Evolutionary conservation across 1,140 invertebrate species (phyloP), one percentile per base, ranked within the genome.

Genomic region (Drosophila rhopaloa): DNA sequence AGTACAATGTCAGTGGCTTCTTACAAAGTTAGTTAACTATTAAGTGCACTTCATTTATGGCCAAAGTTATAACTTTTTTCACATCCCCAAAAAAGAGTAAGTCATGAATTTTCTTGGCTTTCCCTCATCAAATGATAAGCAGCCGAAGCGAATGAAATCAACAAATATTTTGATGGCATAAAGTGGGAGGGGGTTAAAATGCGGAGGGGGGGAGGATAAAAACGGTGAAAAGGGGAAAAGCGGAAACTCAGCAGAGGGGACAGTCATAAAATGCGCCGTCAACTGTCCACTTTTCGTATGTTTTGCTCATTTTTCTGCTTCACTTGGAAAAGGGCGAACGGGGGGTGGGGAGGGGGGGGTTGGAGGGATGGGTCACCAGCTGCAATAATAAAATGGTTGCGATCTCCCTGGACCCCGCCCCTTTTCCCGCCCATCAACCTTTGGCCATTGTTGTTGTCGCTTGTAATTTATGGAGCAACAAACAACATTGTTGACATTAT

Each of bases 401-500:
- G 53, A 68, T 47, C 43, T 11, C 38, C 47, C 19, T 5, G 13
- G 24, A 48, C 13, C 14, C 10, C 41, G 29, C 19, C 32, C 53
- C 58, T 29, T n/a, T 13, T 24, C 19, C 14, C 27, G n/a, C 24
- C 41, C 46, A 35, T 16, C 63, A 61, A 55, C 40, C 58, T 50
- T 58, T 24, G 41, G 9, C 16, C 71, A 43, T 74, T 74, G 71
- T 73, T 73, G 70, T 74, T 74, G 72, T 44, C 43, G 81, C 48
- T 78, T 40, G 79, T 89, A 86, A 86, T 86, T 86, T 86, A 86
- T 86, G 83, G 80, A 73, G 70, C 79, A 86, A 86, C 80, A 88
- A 86, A 79, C 83, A 86, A 83, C 83, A 76, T 82, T 86, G 79
- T 86, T 86, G 83, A 86, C 81, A 78, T 86, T 86, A 84, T 84